phyloP scores from a whole-genome alignment of 2,797 vertebrate species.

The Mergus octosetaceus region DNA sequence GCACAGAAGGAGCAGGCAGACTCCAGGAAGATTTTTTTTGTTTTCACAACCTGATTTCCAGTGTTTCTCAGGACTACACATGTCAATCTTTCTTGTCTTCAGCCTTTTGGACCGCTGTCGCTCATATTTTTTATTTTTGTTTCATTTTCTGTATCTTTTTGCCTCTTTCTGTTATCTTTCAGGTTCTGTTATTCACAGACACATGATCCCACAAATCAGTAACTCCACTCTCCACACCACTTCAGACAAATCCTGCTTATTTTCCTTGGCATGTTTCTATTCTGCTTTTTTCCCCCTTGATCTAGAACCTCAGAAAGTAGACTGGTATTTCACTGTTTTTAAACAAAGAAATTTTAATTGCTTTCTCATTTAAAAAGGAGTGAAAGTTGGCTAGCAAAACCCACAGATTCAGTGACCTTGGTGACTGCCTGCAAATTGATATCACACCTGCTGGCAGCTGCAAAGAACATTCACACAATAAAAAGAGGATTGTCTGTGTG shows the following conservation, averaged over 20 bases:
- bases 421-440: background rate
- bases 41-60: background rate
- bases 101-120: background rate
- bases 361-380: background rate
- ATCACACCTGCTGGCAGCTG: background rate
- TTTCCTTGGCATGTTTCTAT: background rate
- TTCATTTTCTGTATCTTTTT: background rate
- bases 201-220: background rate
- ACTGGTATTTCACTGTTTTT: background rate
- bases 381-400: background rate
- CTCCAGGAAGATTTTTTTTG: background rate
- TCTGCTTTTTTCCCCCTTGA: background rate
- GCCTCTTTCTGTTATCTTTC: background rate
- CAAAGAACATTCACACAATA: background rate
- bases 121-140: background rate
- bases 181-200: background rate
- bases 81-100: background rate
- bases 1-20: background rate
- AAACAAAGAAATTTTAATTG: background rate
- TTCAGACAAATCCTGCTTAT: background rate
- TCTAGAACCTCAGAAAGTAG: background rate
- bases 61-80: background rate
- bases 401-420: background rate
- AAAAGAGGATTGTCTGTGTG: background rate
- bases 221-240: background rate